phyloP scores from a whole-genome alignment of 2,113 vertebrate species.

The Oryctolagus cuniculus region DNA sequence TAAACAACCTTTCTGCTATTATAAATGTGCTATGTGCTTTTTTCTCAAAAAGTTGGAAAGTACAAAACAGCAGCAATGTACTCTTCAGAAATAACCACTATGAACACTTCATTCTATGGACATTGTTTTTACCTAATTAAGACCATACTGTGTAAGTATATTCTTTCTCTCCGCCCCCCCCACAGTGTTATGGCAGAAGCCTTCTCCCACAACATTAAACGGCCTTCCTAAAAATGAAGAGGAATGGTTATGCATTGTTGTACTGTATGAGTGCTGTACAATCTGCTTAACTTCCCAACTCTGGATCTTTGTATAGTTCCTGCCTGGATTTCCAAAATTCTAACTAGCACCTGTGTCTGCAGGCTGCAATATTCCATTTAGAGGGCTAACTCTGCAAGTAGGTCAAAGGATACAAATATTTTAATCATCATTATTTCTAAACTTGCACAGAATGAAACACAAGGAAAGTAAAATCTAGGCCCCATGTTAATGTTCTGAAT shows the following conservation, averaged over 20 bases:
- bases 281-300: not conserved
- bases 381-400: not conserved
- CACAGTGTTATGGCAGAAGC: not conserved
- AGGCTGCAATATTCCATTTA: not conserved
- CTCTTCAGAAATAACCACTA: not conserved
- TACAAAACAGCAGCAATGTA: not conserved
- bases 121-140: conserved; percentile 32
- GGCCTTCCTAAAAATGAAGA: not conserved
- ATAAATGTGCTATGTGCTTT: conserved; percentile 22
- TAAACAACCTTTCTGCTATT: not conserved
- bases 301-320: not conserved
- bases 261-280: not conserved
- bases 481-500: conserved; percentile 20
- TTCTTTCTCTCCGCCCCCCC: not conserved
- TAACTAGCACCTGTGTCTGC: not conserved
- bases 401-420: not conserved
- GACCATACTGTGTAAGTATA: not conserved
- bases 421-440: conserved; percentile 5
- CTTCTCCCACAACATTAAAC: conserved; percentile 3
- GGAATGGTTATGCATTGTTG: not conserved
- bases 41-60: conserved; percentile 23
- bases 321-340: conserved; percentile 14
- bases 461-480: not conserved
- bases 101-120: conserved; percentile 21
- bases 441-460: not conserved